A percentile compares a stretch with the other conserved stretches of the same genome.
Conservation (phyloP, 2,113 vertebrate species). For the Varanus komodoensis region DNA sequence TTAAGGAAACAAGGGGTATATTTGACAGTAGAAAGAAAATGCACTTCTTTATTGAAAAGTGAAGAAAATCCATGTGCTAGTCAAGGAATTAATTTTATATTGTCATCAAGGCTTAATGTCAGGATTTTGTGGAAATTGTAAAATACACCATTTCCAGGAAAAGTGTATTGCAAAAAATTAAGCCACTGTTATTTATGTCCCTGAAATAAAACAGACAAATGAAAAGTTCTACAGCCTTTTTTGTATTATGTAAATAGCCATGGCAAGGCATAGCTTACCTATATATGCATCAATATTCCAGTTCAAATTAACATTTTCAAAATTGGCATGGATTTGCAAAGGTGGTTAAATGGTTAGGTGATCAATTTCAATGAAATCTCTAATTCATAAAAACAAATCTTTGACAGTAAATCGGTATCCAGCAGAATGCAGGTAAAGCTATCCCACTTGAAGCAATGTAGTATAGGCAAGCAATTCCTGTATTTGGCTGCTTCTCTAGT, state of each 20-base stretch:
- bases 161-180: constrained; percentile 60
- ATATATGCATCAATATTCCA: neutral
- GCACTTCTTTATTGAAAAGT: constrained; percentile 64
- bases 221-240: constrained; percentile 40
- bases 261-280: neutral
- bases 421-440: too few relatives aligned
- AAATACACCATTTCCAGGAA: constrained; percentile 62
- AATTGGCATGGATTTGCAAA: constrained; percentile 28
- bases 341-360: neutral
- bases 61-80: constrained; percentile 57
- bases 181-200: constrained; percentile 77
- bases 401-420: neutral
- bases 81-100: constrained; percentile 55
- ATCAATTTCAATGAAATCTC: neutral
- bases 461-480: neutral
- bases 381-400: neutral
- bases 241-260: constrained; percentile 15
- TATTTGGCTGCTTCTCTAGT: neutral
- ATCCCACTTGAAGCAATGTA: neutral
- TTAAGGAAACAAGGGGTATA: constrained; percentile 61
- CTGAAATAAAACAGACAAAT: constrained; percentile 76
- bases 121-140: constrained; percentile 67
- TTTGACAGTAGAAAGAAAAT: constrained; percentile 57
- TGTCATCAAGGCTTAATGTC: constrained; percentile 68
- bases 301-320: neutral